A percentile compares a stretch with the other conserved stretches of the same genome.
phyloP scores from a whole-genome alignment of 1,140 invertebrate species.

The Caerostris darwini region DNA sequence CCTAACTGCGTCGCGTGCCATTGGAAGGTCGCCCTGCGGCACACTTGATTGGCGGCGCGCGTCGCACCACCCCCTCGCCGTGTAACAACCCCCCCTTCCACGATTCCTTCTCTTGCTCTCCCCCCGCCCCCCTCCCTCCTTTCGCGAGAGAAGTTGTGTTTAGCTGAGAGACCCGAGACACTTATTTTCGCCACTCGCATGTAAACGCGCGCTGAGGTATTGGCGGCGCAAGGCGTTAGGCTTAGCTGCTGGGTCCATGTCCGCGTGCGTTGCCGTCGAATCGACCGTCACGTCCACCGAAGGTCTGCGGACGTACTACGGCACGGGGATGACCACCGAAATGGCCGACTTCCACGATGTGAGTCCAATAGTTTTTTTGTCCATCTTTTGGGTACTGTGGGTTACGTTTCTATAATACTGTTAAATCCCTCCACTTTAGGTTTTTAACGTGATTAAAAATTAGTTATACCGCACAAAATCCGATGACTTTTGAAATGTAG shows the following conservation, averaged over 20 bases:
- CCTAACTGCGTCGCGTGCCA: constrained; percentile 72
- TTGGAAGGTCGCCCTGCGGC: constrained; percentile 75
- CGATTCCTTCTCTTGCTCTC: background rate
- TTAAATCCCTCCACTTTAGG: too few relatives aligned
- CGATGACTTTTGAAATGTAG: too few relatives aligned
- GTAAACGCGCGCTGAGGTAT: background rate
- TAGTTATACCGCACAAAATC: too few relatives aligned
- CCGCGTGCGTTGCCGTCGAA: constrained; percentile 73
- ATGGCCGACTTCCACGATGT: constrained; percentile 79
- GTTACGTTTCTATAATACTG: too few relatives aligned
- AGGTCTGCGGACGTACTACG: constrained; percentile 73
- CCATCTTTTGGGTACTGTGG: too few relatives aligned
- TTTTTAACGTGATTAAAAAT: too few relatives aligned
- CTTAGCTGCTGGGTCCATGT: constrained; percentile 73
- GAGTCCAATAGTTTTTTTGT: constrained; percentile 28
- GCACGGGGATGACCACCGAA: constrained; percentile 74
- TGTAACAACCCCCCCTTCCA: constrained; percentile 46
- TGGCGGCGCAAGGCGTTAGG: constrained; percentile 53
- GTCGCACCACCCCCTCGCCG: constrained; percentile 64
- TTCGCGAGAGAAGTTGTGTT: background rate
- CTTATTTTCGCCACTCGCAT: background rate
- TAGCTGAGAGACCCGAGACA: background rate
- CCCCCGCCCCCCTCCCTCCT: background rate
- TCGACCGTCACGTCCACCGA: constrained; percentile 58
- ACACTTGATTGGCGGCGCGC: constrained; percentile 77